These are phyloP conservation scores for Dendrocincla fuliginosa DNA, from an alignment of 2,797 vertebrate genomes.

Conservation along the genomic window DNA sequence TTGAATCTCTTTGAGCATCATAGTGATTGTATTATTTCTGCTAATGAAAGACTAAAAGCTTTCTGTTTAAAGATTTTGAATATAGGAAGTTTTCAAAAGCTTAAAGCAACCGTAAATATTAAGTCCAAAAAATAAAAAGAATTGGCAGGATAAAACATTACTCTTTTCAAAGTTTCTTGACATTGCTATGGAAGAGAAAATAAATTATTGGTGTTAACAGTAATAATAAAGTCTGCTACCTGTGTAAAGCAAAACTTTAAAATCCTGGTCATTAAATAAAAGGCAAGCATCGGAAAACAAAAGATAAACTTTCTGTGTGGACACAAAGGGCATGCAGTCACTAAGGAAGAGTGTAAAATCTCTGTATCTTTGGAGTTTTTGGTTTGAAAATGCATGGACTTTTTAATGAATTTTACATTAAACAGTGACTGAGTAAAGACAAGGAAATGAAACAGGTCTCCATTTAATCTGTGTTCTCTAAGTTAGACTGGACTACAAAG, in stretches of 20 bases:
- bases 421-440: conserved; percentile 46
- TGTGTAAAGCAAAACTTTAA: neutral
- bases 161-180: neutral
- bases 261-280: neutral
- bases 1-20: neutral
- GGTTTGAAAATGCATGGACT: conserved; percentile 1
- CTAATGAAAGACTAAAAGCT: neutral
- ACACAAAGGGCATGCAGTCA: neutral
- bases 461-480: neutral
- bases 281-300: neutral
- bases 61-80: neutral
- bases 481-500: conserved; percentile 52
- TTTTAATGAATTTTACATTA: conserved; percentile 53
- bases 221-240: neutral
- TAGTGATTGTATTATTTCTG: neutral
- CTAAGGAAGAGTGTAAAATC: neutral
- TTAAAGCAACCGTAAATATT: neutral
- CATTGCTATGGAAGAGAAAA: neutral
- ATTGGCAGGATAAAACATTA: neutral
- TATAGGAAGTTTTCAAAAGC: neutral
- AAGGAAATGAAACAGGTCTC: conserved; percentile 65
- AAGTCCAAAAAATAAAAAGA: neutral
- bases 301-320: neutral
- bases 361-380: neutral
- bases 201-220: neutral